Base-by-base conservation (phyloP, 2,888 invertebrate genomes). In the Gymnocheta viridis region DNA sequence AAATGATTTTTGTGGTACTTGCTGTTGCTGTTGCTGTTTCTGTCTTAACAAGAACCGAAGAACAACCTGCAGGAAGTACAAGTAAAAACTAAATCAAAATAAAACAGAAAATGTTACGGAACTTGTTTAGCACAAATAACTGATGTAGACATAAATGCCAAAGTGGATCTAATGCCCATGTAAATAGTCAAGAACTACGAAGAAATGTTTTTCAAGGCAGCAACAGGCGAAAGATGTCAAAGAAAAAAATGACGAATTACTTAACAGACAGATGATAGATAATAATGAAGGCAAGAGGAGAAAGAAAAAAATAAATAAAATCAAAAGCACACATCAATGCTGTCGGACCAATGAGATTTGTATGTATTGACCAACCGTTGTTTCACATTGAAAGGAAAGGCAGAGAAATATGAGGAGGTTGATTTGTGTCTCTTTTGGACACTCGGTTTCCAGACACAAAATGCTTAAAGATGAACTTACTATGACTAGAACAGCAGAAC, bases 1-100 rank as follows among this genome's bases (percentile, higher is more conserved):
- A 89, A 85, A 86, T 85, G 79, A 67, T 62, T 54, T 80, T 64
- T 74, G 73, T 58, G 17, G 60, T 58, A 12, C 51, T 19, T 77
- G 58, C 10, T 49, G 38, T 62, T 54, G 60, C 41, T n/a, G n/a
- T n/a, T n/a, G n/a, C n/a, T n/a, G n/a, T n/a, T n/a, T n/a, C 41
- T 47, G 64, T 56, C 44, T 27, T 47, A 60, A 44, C 44, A 72
- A 69, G 22, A 58, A n/a, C 4, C 5, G 2, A 5, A 6, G 38
- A 35, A 35, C 54, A 62, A 62, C 41, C 29, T 72, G 32, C 17
- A 76, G 73, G 56, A 76, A 70, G 51, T 56, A 54, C 32, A 56
- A 69, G 73, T 56, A 58, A 73, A 77, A 73, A 77, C 72, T 77
- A 69, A 84, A 81, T 77, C 73, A 76, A 83, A 83, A 83, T 76